Evolutionary conservation across 2,113 vertebrate species (phyloP).

Genomic region (Coturnix japonica): DNA sequence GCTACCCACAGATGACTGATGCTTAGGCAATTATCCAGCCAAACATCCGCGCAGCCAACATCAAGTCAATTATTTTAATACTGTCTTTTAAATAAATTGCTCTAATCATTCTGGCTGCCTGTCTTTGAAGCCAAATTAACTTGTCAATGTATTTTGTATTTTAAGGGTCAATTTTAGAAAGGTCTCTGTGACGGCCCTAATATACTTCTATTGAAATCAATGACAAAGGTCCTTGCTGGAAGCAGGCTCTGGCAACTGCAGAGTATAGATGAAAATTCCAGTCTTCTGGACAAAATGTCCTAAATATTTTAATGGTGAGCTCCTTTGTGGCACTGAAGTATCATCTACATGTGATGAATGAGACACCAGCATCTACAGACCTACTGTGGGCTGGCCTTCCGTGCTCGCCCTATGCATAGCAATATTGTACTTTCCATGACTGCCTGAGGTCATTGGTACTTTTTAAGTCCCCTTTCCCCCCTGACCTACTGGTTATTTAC

Average conservation of each 20-base stretch:
- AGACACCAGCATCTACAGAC: background rate
- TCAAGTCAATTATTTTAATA: conserved; percentile 55
- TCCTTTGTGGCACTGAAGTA: background rate
- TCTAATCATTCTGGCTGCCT: conserved; percentile 22
- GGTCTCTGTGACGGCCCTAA: conserved; percentile 10
- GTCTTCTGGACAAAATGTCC: conserved; percentile 12
- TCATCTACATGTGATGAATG: background rate
- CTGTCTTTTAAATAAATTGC: conserved; percentile 40
- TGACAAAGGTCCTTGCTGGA: conserved; percentile 17
- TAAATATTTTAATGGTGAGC: background rate
- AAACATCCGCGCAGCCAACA: background rate
- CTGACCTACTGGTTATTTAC: rapidly evolving
- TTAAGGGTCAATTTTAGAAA: conserved; percentile 39
- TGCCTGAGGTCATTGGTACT: background rate
- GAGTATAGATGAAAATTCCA: conserved; percentile 15
- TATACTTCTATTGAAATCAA: conserved; percentile 9
- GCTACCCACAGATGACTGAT: background rate
- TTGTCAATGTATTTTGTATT: conserved; percentile 41
- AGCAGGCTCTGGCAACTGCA: conserved; percentile 4
- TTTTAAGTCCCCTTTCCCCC: background rate
- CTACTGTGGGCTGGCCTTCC: too few relatives aligned
- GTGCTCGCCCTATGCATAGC: background rate
- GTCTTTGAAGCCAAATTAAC: conserved; percentile 45
- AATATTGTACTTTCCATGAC: background rate
- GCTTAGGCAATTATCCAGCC: conserved; percentile 3